These are phyloP conservation scores for Prionace glauca DNA, from an alignment of 2,797 vertebrate species.

Conservation along the genomic window DNA sequence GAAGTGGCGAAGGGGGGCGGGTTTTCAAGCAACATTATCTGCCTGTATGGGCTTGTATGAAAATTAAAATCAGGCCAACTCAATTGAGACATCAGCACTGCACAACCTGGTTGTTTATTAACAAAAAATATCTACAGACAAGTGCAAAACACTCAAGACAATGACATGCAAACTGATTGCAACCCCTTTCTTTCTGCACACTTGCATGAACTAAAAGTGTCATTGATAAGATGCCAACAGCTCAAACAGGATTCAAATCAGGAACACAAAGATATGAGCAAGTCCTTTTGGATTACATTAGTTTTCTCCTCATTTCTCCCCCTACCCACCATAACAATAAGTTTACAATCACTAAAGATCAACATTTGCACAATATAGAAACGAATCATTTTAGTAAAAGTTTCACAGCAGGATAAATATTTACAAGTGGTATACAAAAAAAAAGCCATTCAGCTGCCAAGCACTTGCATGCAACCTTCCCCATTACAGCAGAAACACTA, in stretches of 20 bases:
- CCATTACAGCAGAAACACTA: no score
- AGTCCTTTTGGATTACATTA: not conserved
- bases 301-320: not conserved
- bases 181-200: not conserved
- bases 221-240: not conserved
- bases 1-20: constrained; percentile 14
- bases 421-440: not conserved
- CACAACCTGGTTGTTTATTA: not conserved
- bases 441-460: not conserved
- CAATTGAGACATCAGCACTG: not conserved
- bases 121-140: not conserved
- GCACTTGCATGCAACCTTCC: not conserved
- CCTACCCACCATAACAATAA: not conserved
- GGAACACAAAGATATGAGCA: not conserved
- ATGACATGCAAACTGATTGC: not conserved
- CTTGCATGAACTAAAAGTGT: not conserved
- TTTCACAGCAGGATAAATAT: constrained; percentile 15
- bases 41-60: constrained; percentile 31
- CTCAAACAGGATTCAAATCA: not conserved
- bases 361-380: not conserved
- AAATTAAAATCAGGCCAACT: constrained; percentile 39
- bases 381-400: not conserved
- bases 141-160: not conserved
- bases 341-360: not conserved
- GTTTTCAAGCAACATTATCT: constrained; percentile 37